A percentile compares a stretch with the other conserved stretches of the same genome.
Evolutionary conservation across 1,140 invertebrate species (phyloP).

Genomic region (Oppia nitens): DNA sequence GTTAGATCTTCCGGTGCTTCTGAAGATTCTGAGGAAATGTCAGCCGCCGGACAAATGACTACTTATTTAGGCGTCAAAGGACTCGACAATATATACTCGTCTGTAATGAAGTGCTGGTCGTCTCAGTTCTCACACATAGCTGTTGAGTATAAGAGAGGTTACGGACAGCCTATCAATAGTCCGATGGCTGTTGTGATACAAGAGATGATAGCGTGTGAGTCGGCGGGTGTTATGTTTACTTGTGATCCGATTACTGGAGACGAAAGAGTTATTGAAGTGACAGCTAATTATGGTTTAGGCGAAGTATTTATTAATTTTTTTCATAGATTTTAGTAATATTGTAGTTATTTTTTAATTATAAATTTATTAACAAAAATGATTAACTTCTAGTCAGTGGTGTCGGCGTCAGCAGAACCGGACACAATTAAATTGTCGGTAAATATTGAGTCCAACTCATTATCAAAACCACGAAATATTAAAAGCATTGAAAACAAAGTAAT

Average conservation of each 20-base stretch:
- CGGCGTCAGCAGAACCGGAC: slow-evolving; percentile 52
- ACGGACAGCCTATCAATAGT: slow-evolving; percentile 43
- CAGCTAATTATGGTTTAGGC: slow-evolving; percentile 61
- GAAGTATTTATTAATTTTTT: too few relatives aligned
- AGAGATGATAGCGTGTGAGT: slow-evolving; percentile 47
- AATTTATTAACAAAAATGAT: too few relatives aligned
- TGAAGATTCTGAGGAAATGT: slow-evolving; percentile 56
- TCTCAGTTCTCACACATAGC: slow-evolving; percentile 56
- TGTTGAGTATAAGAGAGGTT: slow-evolving; percentile 47
- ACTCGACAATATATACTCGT: slow-evolving; percentile 33
- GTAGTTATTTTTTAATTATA: too few relatives aligned
- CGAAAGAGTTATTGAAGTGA: slow-evolving; percentile 45
- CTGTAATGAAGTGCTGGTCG: slow-evolving; percentile 53
- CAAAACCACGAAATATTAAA: not conserved
- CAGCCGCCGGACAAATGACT: slow-evolving; percentile 66
- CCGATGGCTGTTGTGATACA: slow-evolving; percentile 66
- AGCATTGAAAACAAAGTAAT: not conserved
- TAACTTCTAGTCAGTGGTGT: slow-evolving; percentile 42
- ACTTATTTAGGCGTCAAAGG: slow-evolving; percentile 47
- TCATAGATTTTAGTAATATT: too few relatives aligned
- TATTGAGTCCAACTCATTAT: slow-evolving; percentile 1
- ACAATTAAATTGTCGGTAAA: slow-evolving; percentile 36
- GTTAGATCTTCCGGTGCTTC: slow-evolving; percentile 44
- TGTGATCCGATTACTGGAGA: slow-evolving; percentile 50
- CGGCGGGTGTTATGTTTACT: slow-evolving; percentile 63